Evolutionary conservation across 2,113 vertebrate genomes (phyloP), one percentile per base, ranked within the genome.

Genomic region (Turnix velox): DNA sequence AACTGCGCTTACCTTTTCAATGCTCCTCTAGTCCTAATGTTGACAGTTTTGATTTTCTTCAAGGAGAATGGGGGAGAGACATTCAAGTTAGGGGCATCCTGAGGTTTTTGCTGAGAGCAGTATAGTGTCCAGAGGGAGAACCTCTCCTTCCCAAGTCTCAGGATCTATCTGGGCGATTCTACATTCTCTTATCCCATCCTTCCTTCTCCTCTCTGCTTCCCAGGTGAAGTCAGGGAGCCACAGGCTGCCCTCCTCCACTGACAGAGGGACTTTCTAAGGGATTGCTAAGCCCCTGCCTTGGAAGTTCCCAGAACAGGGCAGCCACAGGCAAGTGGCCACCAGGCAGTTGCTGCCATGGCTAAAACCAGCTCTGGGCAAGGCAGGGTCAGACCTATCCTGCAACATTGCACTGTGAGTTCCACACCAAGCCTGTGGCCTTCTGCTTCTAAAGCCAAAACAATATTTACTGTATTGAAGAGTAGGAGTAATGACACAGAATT

Each of bases 211-310:
- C 22, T 39, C 14, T 23, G 35, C 40, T 62, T 45, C 48, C 33
- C 49, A 48, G 43, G 59, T 12, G 42, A 52, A 83, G 23, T 8
- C 5, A n/a, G 51, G n/a, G n/a, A 74, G 43, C 14, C 0, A 0
- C 43, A 58, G 0, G 0, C 43, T 37, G 48, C 11, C 11, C 18
- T 51, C 2, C 18, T 4, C 4, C 22, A 59, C n/a, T n/a, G n/a
- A n/a, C n/a, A n/a, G n/a, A n/a, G n/a, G n/a, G n/a, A 46, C 37
- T 12, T 8, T 0, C 1, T 1, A 20, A 9, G 33, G 19, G 10
- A n/a, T n/a, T 63, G 19, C 30, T 58, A 72, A 22, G 17, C 13
- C 14, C 28, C 14, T 20, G 24, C 23, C 13, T 9, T 0, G 2
- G 22, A 5, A 3, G 0, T 4, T 51, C 22, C 23, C 33, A 11